phyloP scores from a whole-genome alignment of 1,140 invertebrate genomes.

The Drosophila murphyi region DNA sequence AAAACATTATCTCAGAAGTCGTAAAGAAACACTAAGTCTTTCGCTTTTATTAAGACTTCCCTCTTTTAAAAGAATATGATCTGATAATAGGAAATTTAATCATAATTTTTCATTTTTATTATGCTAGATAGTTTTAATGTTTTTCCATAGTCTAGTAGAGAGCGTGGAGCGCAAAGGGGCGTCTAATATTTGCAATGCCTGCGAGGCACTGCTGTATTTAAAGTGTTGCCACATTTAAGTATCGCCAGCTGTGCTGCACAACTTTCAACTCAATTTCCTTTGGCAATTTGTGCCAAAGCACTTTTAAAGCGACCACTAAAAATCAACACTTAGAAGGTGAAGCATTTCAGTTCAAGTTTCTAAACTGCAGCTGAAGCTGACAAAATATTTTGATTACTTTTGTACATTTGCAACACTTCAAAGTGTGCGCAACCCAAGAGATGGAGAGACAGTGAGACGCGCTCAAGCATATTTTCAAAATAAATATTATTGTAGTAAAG shows the following conservation, averaged over 20 bases:
- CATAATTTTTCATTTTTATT: too few species aligned
- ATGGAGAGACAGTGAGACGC: constrained; percentile 10
- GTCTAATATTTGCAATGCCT: constrained; percentile 56
- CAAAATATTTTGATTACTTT: constrained; percentile 82
- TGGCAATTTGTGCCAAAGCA: constrained; percentile 36
- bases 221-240: constrained; percentile 38
- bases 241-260: constrained; percentile 25
- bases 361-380: constrained; percentile 61
- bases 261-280: constrained; percentile 53
- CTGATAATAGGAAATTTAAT: too few species aligned
- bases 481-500: constrained; percentile 79
- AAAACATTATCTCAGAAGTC: too few species aligned
- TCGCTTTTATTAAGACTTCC: too few species aligned
- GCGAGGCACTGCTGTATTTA: constrained; percentile 19
- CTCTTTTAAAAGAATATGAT: too few species aligned
- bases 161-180: constrained; percentile 9
- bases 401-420: constrained; percentile 67
- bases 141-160: too few species aligned
- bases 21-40: too few species aligned
- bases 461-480: constrained; percentile 69
- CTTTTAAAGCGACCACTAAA: constrained; percentile 45
- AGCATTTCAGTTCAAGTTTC: constrained; percentile 3
- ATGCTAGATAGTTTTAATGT: background rate
- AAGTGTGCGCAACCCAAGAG: constrained; percentile 30
- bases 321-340: constrained; percentile 16